phyloP scores from a whole-genome alignment of 2,797 vertebrate genomes.

The Phylloscopus collybita region DNA sequence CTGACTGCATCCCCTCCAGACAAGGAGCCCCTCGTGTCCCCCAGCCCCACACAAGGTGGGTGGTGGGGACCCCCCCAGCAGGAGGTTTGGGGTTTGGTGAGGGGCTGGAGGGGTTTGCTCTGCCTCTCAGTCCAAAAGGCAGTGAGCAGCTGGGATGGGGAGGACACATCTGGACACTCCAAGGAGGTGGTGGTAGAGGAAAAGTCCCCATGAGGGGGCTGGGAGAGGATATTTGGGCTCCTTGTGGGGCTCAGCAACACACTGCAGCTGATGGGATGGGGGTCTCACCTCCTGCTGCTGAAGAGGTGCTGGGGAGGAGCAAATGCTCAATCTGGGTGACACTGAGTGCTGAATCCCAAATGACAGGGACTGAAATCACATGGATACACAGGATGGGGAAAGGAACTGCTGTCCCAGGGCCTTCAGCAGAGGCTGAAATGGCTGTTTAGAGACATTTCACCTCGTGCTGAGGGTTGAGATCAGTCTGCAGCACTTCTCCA shows the following conservation, averaged over 20 bases:
- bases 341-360: not conserved
- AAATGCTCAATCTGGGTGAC: not conserved
- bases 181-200: not conserved
- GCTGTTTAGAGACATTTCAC: not conserved
- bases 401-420: not conserved
- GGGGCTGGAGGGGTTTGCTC: not conserved
- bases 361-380: fast-evolving
- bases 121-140: not conserved
- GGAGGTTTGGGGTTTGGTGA: not conserved
- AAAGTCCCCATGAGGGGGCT: fast-evolving
- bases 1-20: not conserved
- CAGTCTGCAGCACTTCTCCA: not conserved
- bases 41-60: fast-evolving
- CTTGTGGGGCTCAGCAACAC: fast-evolving
- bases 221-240: not conserved
- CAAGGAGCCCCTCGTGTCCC: not conserved
- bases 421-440: not conserved
- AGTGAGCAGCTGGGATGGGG: not conserved
- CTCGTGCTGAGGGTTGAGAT: not conserved
- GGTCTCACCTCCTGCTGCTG: not conserved
- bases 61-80: not conserved
- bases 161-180: not conserved
- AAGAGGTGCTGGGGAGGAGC: not conserved
- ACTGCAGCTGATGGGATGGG: not conserved
- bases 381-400: not conserved